Conservation (phyloP, 2,113 vertebrate genomes). For the Lepus timidus region DNA sequence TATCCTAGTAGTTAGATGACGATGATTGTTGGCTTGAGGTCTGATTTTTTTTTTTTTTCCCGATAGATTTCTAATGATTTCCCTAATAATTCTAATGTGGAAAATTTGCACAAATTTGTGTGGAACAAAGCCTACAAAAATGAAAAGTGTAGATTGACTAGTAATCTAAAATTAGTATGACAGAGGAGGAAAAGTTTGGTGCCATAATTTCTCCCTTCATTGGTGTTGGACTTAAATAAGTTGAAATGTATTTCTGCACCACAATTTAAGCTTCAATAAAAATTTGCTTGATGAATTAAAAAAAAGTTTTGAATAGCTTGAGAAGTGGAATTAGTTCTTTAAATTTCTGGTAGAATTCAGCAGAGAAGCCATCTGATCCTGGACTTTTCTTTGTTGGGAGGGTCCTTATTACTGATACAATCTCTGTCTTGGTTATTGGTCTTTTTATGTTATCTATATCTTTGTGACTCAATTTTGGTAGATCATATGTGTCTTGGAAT, state of each 20-base stretch:
- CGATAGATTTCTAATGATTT: conserved; percentile 50
- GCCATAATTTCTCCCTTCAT: conserved; percentile 87
- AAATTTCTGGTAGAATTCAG: too few species aligned
- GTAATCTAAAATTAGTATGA: conserved; percentile 80
- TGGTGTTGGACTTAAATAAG: conserved; percentile 90
- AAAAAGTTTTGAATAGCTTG: too few species aligned
- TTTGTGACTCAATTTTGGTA: too few species aligned
- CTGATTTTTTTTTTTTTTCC: conserved; percentile 72
- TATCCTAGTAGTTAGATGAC: conserved; percentile 79
- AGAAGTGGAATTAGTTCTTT: too few species aligned
- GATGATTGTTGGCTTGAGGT: conserved; percentile 86
- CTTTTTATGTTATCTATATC: too few species aligned
- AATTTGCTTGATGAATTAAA: conserved; percentile 88
- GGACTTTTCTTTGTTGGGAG: too few species aligned
- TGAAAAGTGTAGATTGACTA: conserved; percentile 84
- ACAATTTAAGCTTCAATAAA: conserved; percentile 92
- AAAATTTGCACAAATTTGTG: conserved; percentile 79
- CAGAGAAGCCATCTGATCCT: too few species aligned
- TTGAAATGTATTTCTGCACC: conserved; percentile 89
- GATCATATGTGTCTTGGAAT: too few species aligned
- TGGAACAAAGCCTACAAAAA: conserved; percentile 81
- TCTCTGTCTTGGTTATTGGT: too few species aligned
- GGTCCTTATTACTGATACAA: too few species aligned
- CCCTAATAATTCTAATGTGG: conserved; percentile 79
- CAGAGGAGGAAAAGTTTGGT: conserved; percentile 86